Evolutionary conservation across 2,888 invertebrate genomes (phyloP).

Genomic region (Philereme vetulata): DNA sequence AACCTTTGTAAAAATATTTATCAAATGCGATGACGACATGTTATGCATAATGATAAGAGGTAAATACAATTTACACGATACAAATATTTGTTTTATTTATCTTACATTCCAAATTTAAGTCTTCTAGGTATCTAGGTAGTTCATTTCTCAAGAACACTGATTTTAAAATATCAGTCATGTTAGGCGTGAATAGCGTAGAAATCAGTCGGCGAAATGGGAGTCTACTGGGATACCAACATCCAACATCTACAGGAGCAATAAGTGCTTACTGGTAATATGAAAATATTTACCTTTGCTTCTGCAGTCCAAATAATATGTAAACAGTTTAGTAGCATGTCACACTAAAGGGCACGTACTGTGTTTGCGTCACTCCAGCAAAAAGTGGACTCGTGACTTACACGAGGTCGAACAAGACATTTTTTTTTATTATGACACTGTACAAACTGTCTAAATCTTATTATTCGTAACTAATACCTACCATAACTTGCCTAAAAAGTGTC

Average conservation of each 20-base stretch:
- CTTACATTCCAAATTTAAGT: background rate
- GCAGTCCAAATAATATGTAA: no score
- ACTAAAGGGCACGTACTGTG: no score
- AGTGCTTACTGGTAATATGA: background rate
- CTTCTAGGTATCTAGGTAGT: no score
- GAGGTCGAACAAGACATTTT: no score
- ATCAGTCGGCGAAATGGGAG: background rate
- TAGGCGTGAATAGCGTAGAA: background rate
- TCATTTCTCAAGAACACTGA: background rate
- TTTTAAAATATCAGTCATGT: constrained; percentile 5
- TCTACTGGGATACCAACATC: background rate
- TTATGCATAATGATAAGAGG: constrained; percentile 78
- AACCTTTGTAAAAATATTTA: constrained; percentile 81
- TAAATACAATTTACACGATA: constrained; percentile 84
- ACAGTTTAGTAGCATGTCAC: no score
- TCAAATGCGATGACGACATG: constrained; percentile 73
- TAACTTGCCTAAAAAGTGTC: no score
- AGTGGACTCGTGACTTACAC: no score
- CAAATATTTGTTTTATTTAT: constrained; percentile 61
- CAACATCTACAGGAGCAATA: background rate
- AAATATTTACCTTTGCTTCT: no score
- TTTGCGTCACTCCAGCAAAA: no score
- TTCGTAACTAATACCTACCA: no score
- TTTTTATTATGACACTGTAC: no score
- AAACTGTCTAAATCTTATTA: no score